Conservation (phyloP, 2,888 invertebrate species). For the Sarcophaga variegata region DNA sequence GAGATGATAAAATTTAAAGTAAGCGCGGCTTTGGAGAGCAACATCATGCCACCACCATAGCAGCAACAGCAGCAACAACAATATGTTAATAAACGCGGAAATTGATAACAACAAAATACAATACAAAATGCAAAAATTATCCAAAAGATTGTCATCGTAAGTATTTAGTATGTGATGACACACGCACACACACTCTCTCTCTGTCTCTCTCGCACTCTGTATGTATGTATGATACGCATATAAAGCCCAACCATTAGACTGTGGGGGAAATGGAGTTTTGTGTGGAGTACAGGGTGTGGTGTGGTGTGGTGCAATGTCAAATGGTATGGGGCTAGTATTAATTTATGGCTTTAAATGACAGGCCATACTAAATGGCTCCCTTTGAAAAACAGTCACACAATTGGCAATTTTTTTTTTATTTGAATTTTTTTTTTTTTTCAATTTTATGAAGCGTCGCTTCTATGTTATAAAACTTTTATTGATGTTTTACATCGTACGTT, state of each 20-base stretch:
- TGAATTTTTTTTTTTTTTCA: not conserved
- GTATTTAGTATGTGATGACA: not conserved
- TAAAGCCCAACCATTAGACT: not conserved
- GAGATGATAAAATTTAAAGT: not conserved
- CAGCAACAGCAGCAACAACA: not conserved
- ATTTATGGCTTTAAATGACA: constrained; percentile 56
- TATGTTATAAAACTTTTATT: constrained; percentile 9
- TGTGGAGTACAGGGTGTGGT: not conserved
- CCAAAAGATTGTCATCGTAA: constrained; percentile 38
- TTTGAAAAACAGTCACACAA: not conserved
- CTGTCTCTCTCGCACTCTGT: not conserved
- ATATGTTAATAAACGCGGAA: constrained; percentile 51
- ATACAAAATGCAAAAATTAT: constrained; percentile 40
- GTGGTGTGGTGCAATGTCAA: not conserved
- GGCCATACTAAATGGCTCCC: constrained; percentile 36
- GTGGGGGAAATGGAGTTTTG: not conserved
- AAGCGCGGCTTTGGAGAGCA: not conserved
- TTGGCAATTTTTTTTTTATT: not conserved
- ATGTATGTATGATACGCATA: not conserved
- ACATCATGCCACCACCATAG: not conserved
- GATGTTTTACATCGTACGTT: constrained; percentile 10
- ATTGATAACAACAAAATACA: constrained; percentile 33
- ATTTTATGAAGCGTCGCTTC: not conserved
- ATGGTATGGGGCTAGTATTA: constrained; percentile 35
- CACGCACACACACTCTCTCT: not conserved